Conservation (phyloP, 2,797 vertebrate genomes). For the Sternotherus odoratus region DNA sequence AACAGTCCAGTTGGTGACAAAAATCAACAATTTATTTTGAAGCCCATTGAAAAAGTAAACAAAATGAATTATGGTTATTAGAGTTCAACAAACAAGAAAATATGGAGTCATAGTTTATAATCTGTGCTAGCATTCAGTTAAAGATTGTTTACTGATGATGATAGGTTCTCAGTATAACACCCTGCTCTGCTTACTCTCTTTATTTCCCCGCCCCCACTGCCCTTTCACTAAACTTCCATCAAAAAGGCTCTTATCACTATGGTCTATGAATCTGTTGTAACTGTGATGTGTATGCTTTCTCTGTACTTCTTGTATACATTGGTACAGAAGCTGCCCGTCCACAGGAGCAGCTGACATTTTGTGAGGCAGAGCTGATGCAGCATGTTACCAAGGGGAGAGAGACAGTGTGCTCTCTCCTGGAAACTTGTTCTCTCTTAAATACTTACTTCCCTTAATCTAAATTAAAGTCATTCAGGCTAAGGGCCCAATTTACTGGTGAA, state of each 20-base stretch:
- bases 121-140: background rate
- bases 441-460: background rate
- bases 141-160: background rate
- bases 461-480: background rate
- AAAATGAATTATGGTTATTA: background rate
- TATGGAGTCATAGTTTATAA: background rate
- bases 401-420: background rate
- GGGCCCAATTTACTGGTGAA: background rate
- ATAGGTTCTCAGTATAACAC: background rate
- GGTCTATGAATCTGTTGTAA: background rate
- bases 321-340: background rate
- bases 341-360: background rate
- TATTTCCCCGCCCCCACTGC: background rate
- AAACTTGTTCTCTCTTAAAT: background rate
- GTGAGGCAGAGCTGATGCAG: background rate
- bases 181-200: rapidly evolving
- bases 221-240: background rate
- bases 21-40: background rate
- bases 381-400: background rate
- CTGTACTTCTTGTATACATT: background rate
- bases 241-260: background rate
- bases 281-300: background rate
- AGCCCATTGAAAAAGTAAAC: background rate
- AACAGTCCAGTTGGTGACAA: background rate
- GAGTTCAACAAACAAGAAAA: background rate